phyloP scores from a whole-genome alignment of 2,888 invertebrate species.

The Philonicus albiceps region DNA sequence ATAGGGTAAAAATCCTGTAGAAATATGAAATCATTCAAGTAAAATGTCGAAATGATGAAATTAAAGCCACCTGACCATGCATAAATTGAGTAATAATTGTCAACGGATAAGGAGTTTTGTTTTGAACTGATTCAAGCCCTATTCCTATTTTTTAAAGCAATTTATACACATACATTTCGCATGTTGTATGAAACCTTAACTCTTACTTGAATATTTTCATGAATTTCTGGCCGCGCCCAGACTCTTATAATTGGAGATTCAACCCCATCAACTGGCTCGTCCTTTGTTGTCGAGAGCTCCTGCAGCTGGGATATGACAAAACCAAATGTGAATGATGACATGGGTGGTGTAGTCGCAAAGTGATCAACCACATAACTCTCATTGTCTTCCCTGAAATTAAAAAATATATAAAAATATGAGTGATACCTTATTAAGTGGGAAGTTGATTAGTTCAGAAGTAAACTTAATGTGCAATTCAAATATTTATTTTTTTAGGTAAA shows the following conservation, averaged over 20 bases:
- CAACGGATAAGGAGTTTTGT: background rate
- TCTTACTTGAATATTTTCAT: constrained; percentile 62
- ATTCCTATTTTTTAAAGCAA: too few relatives aligned
- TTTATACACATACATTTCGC: too few relatives aligned
- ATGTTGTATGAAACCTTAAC: background rate
- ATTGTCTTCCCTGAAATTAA: constrained; percentile 52
- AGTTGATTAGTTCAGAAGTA: background rate
- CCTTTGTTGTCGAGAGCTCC: background rate
- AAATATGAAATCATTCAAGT: too few relatives aligned
- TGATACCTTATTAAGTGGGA: background rate
- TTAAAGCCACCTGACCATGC: too few relatives aligned
- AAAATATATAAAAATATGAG: background rate
- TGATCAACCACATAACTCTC: constrained; percentile 72
- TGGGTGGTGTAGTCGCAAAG: constrained; percentile 75
- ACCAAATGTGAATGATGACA: constrained; percentile 80
- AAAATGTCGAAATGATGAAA: too few relatives aligned
- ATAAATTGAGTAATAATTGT: background rate
- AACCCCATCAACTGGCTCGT: background rate
- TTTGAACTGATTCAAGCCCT: background rate
- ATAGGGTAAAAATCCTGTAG: too few relatives aligned
- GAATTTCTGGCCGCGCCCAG: constrained; percentile 62
- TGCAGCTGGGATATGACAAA: constrained; percentile 74
- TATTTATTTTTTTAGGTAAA: too few relatives aligned
- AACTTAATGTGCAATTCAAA: too few relatives aligned
- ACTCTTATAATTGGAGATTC: constrained; percentile 58